Evolutionary conservation across 2,797 vertebrate species (phyloP), one percentile per base, ranked within the genome.

Genomic region (Pseudomugil gertrudae): DNA sequence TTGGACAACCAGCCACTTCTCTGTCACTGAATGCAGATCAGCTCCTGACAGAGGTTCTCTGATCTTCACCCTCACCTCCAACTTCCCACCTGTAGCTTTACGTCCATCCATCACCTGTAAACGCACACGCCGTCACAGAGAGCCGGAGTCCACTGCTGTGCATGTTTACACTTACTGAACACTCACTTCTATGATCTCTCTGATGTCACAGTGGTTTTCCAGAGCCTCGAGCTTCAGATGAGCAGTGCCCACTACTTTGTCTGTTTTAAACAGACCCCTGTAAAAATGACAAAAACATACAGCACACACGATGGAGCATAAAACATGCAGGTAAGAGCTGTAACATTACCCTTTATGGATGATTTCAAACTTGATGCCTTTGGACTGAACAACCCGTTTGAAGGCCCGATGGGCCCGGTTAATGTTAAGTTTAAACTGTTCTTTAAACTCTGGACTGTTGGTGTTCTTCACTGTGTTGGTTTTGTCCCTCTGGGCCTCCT

Each of bases 321-420:
- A 13, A 53, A 14, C 2, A 52, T 23, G 3, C 8, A 43, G 43
- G 53, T 9, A 21, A 53, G 26, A 38, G 9, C 17, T 19, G 15
- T 6, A 23, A 57, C 15, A 71, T 91, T 84, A 98, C 96, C 96
- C 96, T 77, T 96, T 97, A 84, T 97, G 95, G 45, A 95, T 61
- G 72, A 98, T 85, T 86, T 98, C 96, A 33, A 98, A 95, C 87
- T 96, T 97, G 87, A 98, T 90, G 74, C 96, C 95, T 87, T 97
- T 97, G 69, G 94, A 92, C 71, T 96, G 96, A n/a, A 96, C 76
- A 19, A 95, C 92, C 45, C 96, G 92, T 72, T 94, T 95, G 71
- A 97, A 95, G 51, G 91, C 94, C 2, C 96, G 81, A 82, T 96
- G 94, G 13, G 84, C 29, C 0, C 96, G 94, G 87, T 89, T 96